Evolutionary conservation across 2,888 invertebrate species (phyloP).

Genomic region (Frankliniella fusca): DNA sequence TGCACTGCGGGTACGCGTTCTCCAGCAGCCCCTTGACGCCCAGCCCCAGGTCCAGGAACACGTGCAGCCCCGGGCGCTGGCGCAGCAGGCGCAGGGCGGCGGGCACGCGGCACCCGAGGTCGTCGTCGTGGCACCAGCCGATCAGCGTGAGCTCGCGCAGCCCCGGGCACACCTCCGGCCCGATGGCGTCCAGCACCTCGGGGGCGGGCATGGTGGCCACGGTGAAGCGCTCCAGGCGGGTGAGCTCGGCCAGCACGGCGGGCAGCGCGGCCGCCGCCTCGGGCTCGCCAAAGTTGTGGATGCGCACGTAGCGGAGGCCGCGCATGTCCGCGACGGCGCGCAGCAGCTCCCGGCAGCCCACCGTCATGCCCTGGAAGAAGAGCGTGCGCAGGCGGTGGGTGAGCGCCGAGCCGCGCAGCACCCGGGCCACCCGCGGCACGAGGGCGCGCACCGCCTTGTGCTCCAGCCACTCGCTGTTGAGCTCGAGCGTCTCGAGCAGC

Average conservation of each 20-base stretch:
- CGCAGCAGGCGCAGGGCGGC: background rate
- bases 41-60: constrained; percentile 21
- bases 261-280: background rate
- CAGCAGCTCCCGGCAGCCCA: constrained; percentile 5
- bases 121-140: background rate
- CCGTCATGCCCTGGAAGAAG: constrained; percentile 19
- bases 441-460: background rate
- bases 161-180: background rate
- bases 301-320: constrained; percentile 10
- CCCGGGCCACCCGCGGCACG: background rate
- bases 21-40: background rate
- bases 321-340: background rate
- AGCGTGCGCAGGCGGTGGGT: background rate
- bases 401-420: background rate
- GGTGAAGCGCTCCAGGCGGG: background rate
- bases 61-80: background rate
- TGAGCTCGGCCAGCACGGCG: background rate
- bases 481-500: background rate
- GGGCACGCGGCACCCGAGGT: background rate
- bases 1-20: background rate
- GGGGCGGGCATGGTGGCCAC: background rate
- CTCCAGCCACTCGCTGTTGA: background rate
- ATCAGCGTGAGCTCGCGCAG: background rate
- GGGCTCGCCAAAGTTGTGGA: constrained; percentile 21
- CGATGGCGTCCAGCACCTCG: background rate